Conservation (phyloP, 2,888 invertebrate species). For the Xestia sexstrigata region DNA sequence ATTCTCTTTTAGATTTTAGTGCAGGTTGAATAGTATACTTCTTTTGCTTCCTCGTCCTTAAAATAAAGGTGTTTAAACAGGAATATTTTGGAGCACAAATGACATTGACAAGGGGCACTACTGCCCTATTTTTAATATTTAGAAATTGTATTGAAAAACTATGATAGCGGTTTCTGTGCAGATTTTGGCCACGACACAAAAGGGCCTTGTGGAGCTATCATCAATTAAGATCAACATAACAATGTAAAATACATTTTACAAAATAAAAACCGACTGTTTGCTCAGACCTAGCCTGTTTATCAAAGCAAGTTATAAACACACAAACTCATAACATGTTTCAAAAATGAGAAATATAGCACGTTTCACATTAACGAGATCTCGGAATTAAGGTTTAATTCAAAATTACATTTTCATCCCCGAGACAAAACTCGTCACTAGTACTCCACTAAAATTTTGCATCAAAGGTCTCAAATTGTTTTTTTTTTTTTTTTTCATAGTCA, state of each 20-base stretch:
- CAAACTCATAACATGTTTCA: not conserved
- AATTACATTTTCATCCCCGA: not conserved
- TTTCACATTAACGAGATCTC: not conserved
- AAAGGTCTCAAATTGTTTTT: not conserved
- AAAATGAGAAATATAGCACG: not conserved
- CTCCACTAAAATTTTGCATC: not conserved
- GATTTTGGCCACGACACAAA: not conserved
- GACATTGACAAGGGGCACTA: not conserved
- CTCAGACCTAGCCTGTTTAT: not conserved
- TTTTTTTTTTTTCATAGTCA: too few species aligned
- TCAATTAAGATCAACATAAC: not conserved
- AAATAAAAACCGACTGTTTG: not conserved
- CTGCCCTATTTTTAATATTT: not conserved
- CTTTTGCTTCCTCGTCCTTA: not conserved
- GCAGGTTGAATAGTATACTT: not conserved
- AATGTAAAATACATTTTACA: not conserved
- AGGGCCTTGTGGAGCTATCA: not conserved
- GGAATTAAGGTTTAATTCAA: not conserved
- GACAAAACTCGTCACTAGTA: not conserved
- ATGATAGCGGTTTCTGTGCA: not conserved
- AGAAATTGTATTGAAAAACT: not conserved
- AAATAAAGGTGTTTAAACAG: not conserved
- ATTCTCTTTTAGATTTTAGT: slow-evolving; percentile 12
- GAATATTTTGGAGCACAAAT: not conserved
- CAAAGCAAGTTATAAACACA: too few species aligned